Evolutionary conservation across 2,797 vertebrate species (phyloP).

Genomic region (Chelonia mydas): DNA sequence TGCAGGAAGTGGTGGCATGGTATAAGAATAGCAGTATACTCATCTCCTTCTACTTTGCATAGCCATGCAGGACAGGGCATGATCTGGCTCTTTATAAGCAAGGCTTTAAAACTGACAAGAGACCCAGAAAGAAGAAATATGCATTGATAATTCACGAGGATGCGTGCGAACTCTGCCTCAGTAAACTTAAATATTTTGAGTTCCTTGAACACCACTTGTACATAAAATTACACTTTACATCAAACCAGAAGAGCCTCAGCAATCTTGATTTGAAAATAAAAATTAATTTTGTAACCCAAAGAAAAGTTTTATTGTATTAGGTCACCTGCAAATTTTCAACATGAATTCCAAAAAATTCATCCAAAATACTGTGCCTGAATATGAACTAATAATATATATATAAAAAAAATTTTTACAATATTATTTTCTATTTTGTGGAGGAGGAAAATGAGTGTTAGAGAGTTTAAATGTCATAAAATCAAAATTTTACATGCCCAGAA

Average conservation of each 20-base stretch:
- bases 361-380: not conserved
- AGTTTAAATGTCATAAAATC: not conserved
- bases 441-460: not conserved
- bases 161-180: not conserved
- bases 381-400: not conserved
- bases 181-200: not conserved
- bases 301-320: not conserved
- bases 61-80: rapidly evolving
- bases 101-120: rapidly evolving
- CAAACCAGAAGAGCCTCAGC: not conserved
- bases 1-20: not conserved
- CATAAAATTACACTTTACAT: rapidly evolving
- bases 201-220: rapidly evolving
- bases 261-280: not conserved
- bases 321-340: not conserved
- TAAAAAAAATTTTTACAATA: not conserved
- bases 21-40: not conserved
- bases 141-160: rapidly evolving
- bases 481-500: not conserved
- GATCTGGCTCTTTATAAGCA: rapidly evolving
- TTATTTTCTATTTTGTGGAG: not conserved
- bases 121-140: not conserved
- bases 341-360: not conserved
- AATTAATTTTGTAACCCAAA: not conserved
- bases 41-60: not conserved